Conservation (phyloP, 92 coral and sea anemone species). For the Metridium senile region DNA sequence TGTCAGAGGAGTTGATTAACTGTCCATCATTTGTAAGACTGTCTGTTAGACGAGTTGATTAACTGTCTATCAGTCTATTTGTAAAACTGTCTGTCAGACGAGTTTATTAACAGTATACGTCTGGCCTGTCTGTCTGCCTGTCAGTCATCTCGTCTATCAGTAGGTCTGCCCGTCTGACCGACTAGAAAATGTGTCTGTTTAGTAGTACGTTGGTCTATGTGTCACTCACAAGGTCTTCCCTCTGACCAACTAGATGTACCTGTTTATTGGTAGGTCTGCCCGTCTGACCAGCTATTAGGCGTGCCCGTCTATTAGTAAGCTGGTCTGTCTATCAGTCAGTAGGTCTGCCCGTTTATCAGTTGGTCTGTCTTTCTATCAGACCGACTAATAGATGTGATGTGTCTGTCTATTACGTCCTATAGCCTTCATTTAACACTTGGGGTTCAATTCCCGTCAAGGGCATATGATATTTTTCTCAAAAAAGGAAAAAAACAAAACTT, state of each 20-base stretch:
- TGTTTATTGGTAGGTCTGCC: neutral
- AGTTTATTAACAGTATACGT: neutral
- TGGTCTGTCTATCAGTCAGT: conserved; percentile 5
- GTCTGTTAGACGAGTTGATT: too few relatives aligned
- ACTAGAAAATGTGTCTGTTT: neutral
- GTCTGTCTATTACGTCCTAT: neutral
- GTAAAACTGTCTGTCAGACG: neutral
- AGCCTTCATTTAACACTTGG: too few relatives aligned
- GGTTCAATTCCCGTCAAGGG: too few relatives aligned
- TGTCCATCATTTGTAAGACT: too few relatives aligned
- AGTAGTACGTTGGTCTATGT: neutral
- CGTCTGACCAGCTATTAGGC: neutral
- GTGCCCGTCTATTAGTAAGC: neutral
- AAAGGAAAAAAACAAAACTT: too few relatives aligned
- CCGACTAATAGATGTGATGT: too few relatives aligned
- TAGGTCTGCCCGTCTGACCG: neutral
- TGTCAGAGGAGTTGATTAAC: too few relatives aligned
- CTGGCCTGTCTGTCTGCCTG: neutral
- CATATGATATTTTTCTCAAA: too few relatives aligned
- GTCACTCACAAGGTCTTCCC: neutral
- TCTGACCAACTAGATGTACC: neutral
- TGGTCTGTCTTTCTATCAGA: neutral
- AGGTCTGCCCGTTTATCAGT: neutral
- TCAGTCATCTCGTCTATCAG: neutral
- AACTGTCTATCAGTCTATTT: neutral